These are phyloP conservation scores for Lacerta viridis DNA, from an alignment of 2,797 vertebrate species.

Conservation along the genomic window DNA sequence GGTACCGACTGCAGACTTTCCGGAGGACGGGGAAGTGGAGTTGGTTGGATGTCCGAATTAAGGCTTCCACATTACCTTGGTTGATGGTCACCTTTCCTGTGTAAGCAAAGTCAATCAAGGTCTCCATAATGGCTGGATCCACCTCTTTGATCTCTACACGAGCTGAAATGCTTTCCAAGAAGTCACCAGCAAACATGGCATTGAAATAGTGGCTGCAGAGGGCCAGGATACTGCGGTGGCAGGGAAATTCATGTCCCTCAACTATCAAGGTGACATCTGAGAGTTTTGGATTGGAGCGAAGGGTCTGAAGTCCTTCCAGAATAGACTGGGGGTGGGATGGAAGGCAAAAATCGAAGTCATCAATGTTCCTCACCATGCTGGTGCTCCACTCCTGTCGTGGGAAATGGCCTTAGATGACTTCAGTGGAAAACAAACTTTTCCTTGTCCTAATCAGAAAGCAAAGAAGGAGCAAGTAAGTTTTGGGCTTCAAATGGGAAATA, in stretches of 20 bases:
- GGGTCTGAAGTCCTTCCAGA: conserved; percentile 89
- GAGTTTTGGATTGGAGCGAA: conserved; percentile 90
- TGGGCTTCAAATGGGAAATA: background rate
- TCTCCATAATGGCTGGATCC: conserved; percentile 83
- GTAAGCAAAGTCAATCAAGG: conserved; percentile 93
- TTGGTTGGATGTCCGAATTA: conserved; percentile 89
- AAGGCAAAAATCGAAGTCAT: conserved; percentile 94
- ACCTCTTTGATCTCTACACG: conserved; percentile 92
- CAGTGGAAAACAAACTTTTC: background rate
- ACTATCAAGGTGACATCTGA: conserved; percentile 90
- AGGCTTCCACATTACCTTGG: conserved; percentile 91
- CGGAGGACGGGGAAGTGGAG: conserved; percentile 93
- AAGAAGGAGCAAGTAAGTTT: background rate
- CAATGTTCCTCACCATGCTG: conserved; percentile 93
- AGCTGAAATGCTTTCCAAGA: conserved; percentile 91
- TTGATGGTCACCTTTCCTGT: conserved; percentile 95
- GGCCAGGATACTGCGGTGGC: conserved; percentile 92
- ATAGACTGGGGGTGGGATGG: conserved; percentile 91
- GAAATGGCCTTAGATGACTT: background rate
- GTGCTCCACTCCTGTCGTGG: background rate
- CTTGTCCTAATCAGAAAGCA: conserved; percentile 11
- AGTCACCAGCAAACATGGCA: conserved; percentile 95
- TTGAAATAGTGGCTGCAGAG: conserved; percentile 95
- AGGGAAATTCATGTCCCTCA: conserved; percentile 88
- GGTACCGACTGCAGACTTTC: conserved; percentile 92